These are phyloP conservation scores for Belonocnema kinseyi DNA, from an alignment of 1,140 invertebrate species.

Conservation along the genomic window DNA sequence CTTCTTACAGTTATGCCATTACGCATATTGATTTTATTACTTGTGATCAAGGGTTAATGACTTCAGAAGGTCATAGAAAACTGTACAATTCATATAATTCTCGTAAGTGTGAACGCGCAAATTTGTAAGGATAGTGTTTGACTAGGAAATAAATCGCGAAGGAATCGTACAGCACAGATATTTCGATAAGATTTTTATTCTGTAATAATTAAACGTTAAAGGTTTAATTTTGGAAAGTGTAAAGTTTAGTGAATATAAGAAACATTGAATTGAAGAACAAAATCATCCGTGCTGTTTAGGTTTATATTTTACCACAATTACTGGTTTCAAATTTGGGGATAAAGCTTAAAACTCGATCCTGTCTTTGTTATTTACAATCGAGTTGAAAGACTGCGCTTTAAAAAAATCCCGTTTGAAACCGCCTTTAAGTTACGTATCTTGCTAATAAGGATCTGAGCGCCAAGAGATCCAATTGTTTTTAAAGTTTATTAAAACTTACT, in stretches of 20 bases:
- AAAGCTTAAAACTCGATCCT: background rate
- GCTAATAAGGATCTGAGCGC: constrained; percentile 8
- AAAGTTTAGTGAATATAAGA: background rate
- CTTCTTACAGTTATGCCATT: constrained; percentile 24
- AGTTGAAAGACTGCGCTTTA: constrained; percentile 28
- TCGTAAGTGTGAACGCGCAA: background rate
- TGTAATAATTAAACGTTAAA: background rate
- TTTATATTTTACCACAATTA: constrained; percentile 17
- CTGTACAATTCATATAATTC: background rate
- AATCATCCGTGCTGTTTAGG: constrained; percentile 4
- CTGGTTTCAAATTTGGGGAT: background rate
- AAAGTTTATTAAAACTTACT: constrained; percentile 26
- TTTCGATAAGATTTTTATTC: background rate
- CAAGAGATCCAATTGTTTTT: constrained; percentile 5
- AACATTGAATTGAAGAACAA: background rate
- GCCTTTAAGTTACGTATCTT: background rate
- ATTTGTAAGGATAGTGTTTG: constrained; percentile 16
- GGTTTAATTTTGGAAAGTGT: background rate
- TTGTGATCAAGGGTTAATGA: constrained; percentile 19
- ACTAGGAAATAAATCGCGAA: constrained; percentile 9
- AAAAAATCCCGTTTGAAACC: background rate
- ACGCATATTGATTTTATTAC: background rate
- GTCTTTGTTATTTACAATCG: background rate
- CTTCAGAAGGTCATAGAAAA: background rate
- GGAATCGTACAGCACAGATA: background rate